Conservation (phyloP, 1,140 invertebrate species). For the Aphelenchoides fujianensis region DNA sequence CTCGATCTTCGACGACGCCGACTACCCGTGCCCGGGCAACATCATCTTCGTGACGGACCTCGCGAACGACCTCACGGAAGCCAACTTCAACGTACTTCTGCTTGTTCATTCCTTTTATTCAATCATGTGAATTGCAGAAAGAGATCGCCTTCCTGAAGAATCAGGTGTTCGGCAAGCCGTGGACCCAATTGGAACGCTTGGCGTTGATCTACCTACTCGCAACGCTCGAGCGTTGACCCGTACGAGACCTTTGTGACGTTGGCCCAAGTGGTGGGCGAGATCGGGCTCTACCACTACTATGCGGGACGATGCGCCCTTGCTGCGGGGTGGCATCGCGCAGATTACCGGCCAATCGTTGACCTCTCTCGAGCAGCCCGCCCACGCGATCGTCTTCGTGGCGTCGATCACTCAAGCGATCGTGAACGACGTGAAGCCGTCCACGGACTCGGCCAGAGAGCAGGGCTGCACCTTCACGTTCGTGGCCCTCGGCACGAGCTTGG, state of each 20-base stretch:
- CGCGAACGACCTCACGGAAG: background rate
- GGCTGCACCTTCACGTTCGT: background rate
- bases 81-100: background rate
- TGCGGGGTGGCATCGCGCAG: background rate
- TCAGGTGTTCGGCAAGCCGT: background rate
- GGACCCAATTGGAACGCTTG: too few relatives aligned
- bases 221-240: too few relatives aligned
- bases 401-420: background rate
- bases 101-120: background rate
- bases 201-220: too few relatives aligned
- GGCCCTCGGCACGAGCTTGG: background rate
- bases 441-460: background rate
- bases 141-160: background rate
- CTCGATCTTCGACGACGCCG: background rate
- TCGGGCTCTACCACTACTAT: too few relatives aligned
- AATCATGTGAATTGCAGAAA: background rate
- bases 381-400: background rate
- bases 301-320: background rate
- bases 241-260: too few relatives aligned
- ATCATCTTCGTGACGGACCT: background rate
- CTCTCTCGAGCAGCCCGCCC: background rate
- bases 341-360: background rate
- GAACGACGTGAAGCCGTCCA: background rate
- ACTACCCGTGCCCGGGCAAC: background rate
- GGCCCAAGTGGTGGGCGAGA: too few relatives aligned